Evolutionary conservation across 2,113 vertebrate genomes (phyloP).

Genomic region (Entosphenus tridentatus): DNA sequence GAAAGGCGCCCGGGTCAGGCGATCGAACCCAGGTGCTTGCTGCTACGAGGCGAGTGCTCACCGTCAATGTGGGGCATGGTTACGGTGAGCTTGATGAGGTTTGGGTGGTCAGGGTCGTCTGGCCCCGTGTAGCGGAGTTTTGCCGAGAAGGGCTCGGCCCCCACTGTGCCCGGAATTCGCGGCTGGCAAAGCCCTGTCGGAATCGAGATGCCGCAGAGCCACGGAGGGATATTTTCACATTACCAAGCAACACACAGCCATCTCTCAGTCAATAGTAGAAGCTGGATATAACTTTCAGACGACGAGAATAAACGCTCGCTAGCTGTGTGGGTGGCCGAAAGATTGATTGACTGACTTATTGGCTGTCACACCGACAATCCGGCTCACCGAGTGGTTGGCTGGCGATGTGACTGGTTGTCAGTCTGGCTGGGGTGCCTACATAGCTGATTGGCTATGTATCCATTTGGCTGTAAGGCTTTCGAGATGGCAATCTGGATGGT

Average conservation of each 20-base stretch:
- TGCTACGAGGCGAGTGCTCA: slow-evolving; percentile 11
- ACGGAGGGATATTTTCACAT: neutral
- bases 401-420: too few species aligned
- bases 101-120: slow-evolving; percentile 31
- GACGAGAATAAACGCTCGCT: too few species aligned
- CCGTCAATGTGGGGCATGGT: slow-evolving; percentile 42
- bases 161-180: slow-evolving; percentile 24
- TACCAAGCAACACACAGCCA: neutral
- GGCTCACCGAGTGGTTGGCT: neutral
- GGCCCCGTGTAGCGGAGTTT: slow-evolving; percentile 32
- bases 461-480: neutral
- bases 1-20: too few species aligned
- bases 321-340: neutral
- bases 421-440: too few species aligned
- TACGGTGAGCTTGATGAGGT: slow-evolving; percentile 31
- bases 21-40: too few species aligned
- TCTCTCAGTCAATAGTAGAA: neutral
- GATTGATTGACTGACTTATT: neutral
- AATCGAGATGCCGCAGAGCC: neutral
- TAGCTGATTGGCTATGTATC: too few species aligned
- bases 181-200: slow-evolving; percentile 35
- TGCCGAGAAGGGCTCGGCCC: slow-evolving; percentile 40
- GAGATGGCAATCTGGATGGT: too few species aligned
- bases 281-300: too few species aligned
- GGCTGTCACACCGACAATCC: neutral